Evolutionary conservation across 2,113 vertebrate genomes (phyloP), one percentile per base, ranked within the genome.

Genomic region (Parotia lawesii): DNA sequence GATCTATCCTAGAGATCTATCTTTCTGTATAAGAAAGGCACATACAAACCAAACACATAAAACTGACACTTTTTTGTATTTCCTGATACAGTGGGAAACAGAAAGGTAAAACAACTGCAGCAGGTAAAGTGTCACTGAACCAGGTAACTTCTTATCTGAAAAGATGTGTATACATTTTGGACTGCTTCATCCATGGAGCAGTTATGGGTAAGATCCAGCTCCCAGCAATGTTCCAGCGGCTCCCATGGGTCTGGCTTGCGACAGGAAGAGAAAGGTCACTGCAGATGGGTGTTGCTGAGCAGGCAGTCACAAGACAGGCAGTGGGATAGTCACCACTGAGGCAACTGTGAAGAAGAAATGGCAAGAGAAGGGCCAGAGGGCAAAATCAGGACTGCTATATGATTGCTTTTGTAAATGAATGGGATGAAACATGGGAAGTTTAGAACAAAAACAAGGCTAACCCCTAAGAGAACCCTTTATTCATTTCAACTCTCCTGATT

Each of bases 201-300:
- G 5, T n/a, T 80, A 17, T 8, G 22, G 8, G 5, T 50, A 38
- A 58, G 33, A 60, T 35, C 31, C 12, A 29, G 25, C 20, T 64
- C 15, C 31, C 44, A 2, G 5, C 0, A 6, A 24, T 23, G 35
- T 18, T 78, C 35, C 51, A 37, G 44, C 1, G 0, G 14, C 9
- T 33, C 17, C 27, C 5, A 1, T 20, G 16, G 33, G 20, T 81
- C 54, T 84, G 28, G 8, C 56, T 37, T 65, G 60, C 58, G 74
- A 79, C 67, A 56, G 48, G 35, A 85, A 71, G n/a, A 45, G 28
- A 88, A 92, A 89, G 67, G 48, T 88, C 51, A 79, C 38, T 50
- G 45, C 42, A 48, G 10, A 54, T n/a, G 31, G 11, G 15, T 51
- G 28, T 4, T 70, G 22, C 5, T 70, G 44, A 73, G 47, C 0